Conservation (phyloP, 2,113 vertebrate genomes). For the Pagrus major region DNA sequence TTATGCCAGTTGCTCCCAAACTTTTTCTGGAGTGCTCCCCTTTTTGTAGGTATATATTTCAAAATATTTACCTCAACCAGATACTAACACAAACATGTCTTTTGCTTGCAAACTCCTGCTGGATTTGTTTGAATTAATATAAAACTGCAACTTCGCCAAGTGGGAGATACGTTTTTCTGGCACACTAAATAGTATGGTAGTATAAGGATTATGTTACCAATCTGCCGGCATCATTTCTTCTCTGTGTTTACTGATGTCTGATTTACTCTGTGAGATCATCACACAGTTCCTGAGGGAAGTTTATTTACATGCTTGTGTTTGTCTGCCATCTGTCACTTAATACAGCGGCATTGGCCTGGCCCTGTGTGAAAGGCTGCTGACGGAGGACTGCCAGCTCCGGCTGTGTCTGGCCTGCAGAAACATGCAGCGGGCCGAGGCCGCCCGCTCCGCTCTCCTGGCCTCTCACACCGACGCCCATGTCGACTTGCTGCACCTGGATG, state of each 20-base stretch:
- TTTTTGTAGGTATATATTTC: too few relatives aligned
- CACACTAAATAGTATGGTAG: too few relatives aligned
- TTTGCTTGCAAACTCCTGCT: too few relatives aligned
- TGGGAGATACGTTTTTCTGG: too few relatives aligned
- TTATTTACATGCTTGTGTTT: slow-evolving; percentile 8
- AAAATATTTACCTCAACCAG: too few relatives aligned
- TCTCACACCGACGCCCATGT: slow-evolving; percentile 81
- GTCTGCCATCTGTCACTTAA: background rate
- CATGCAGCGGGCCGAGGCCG: slow-evolving; percentile 82
- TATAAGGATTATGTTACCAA: too few relatives aligned
- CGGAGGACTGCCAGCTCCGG: slow-evolving; percentile 82
- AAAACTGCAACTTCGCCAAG: too few relatives aligned
- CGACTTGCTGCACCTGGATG: slow-evolving; percentile 87
- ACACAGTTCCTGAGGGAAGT: background rate
- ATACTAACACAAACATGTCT: too few relatives aligned
- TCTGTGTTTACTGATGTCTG: background rate
- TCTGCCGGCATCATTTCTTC: background rate
- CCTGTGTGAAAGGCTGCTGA: slow-evolving; percentile 89
- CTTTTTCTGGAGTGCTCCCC: too few relatives aligned
- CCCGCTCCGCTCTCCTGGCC: slow-evolving; percentile 82
- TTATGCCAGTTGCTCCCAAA: too few relatives aligned
- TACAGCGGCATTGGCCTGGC: slow-evolving; percentile 93
- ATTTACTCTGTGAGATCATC: background rate
- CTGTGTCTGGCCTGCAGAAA: slow-evolving; percentile 94
- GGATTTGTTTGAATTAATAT: too few relatives aligned